phyloP scores from a whole-genome alignment of 1,140 invertebrate genomes.

The Aphidius gifuensis region DNA sequence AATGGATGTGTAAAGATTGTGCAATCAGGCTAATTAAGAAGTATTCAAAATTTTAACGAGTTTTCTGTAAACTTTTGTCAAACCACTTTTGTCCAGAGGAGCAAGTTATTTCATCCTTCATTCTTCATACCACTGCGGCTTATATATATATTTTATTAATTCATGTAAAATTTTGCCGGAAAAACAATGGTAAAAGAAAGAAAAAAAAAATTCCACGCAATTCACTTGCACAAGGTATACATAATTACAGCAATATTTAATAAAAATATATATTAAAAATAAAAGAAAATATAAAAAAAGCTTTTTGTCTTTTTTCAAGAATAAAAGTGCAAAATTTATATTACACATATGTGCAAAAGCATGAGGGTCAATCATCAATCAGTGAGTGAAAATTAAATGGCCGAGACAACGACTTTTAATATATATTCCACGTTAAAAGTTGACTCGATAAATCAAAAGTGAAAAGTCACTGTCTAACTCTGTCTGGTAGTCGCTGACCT shows the following conservation, averaged over 20 bases:
- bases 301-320: not conserved
- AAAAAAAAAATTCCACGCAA: no score
- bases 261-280: not conserved
- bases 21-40: constrained; percentile 41
- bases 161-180: no score
- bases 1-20: constrained; percentile 31
- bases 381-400: constrained; percentile 49
- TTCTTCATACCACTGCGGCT: not conserved
- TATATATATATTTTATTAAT: no score
- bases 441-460: constrained; percentile 55
- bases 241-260: not conserved
- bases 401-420: constrained; percentile 55
- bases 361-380: constrained; percentile 49
- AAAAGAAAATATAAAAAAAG: not conserved
- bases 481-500: constrained; percentile 30
- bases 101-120: constrained; percentile 13
- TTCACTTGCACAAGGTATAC: no score
- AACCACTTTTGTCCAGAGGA: not conserved
- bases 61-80: constrained; percentile 20
- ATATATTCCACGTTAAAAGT: constrained; percentile 49
- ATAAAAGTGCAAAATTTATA: not conserved
- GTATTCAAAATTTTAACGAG: constrained; percentile 37
- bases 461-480: constrained; percentile 49
- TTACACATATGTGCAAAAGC: not conserved
- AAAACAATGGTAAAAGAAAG: no score